A percentile compares a stretch with the other conserved stretches of the same genome.
These are phyloP conservation scores for Lineus longissimus DNA, from an alignment of 1,140 invertebrate species.

Conservation along the genomic window DNA sequence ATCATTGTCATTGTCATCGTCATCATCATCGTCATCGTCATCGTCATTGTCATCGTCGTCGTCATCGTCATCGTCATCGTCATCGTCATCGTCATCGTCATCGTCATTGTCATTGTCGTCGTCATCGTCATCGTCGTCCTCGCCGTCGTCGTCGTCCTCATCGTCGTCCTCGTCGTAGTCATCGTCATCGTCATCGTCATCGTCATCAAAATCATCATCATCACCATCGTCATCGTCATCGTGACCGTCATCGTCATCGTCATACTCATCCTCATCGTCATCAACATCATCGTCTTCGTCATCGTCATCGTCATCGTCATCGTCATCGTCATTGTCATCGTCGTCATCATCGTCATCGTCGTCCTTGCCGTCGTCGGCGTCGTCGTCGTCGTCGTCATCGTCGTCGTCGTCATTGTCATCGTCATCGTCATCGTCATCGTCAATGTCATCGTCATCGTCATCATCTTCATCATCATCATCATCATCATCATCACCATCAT, in stretches of 20 bases:
- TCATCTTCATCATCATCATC: constrained; percentile 13
- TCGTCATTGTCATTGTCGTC: neutral
- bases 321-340: neutral
- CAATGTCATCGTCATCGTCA: constrained; percentile 12
- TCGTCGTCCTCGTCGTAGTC: too few species aligned
- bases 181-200: too few species aligned
- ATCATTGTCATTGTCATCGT: neutral
- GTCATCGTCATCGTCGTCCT: too few species aligned
- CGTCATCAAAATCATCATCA: too few species aligned
- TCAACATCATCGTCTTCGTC: too few species aligned
- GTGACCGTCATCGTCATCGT: too few species aligned
- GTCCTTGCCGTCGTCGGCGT: too few species aligned
- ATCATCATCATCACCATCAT: constrained; percentile 13
- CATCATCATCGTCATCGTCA: neutral
- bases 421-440: constrained; percentile 14
- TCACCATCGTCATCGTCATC: too few species aligned
- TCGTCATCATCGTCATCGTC: neutral
- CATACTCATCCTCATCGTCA: too few species aligned
- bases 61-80: neutral
- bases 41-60: neutral
- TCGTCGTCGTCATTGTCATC: constrained; percentile 4
- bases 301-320: too few species aligned
- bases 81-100: neutral
- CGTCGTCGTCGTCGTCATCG: neutral
- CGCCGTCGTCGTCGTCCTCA: too few species aligned